Evolutionary conservation across 2,888 invertebrate genomes (phyloP).

Genomic region (Volucella inanis): DNA sequence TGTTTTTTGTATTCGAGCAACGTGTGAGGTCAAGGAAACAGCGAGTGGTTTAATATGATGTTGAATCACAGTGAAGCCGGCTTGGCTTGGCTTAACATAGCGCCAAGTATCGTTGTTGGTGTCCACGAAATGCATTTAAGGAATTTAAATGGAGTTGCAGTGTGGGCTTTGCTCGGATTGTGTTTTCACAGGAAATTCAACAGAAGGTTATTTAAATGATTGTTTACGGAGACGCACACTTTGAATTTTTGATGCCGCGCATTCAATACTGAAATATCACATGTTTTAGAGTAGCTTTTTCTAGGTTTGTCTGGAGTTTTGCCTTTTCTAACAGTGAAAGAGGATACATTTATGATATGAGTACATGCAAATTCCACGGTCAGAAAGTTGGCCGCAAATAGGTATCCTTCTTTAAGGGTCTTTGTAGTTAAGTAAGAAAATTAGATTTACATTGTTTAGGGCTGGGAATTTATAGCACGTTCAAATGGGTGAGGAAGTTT

Average conservation of each 20-base stretch:
- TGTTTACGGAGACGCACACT: not conserved
- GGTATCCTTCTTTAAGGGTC: too few species aligned
- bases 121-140: slow-evolving; percentile 32
- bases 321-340: too few species aligned
- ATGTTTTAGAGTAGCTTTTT: not conserved
- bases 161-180: slow-evolving; percentile 13
- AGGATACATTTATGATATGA: too few species aligned
- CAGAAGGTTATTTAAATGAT: slow-evolving; percentile 10
- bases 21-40: slow-evolving; percentile 55
- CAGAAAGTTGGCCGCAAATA: too few species aligned
- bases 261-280: too few species aligned
- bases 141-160: slow-evolving; percentile 30
- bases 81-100: not conserved
- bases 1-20: slow-evolving; percentile 50
- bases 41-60: slow-evolving; percentile 39
- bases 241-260: not conserved
- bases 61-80: not conserved
- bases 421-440: too few species aligned
- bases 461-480: too few species aligned
- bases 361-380: too few species aligned
- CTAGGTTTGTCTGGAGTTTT: not conserved
- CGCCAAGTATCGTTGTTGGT: not conserved
- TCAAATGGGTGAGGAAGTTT: too few species aligned
- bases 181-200: not conserved
- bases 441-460: too few species aligned